These are phyloP conservation scores for Oithona nana DNA, from an alignment of 2,888 invertebrate genomes.

Conservation along the genomic window DNA sequence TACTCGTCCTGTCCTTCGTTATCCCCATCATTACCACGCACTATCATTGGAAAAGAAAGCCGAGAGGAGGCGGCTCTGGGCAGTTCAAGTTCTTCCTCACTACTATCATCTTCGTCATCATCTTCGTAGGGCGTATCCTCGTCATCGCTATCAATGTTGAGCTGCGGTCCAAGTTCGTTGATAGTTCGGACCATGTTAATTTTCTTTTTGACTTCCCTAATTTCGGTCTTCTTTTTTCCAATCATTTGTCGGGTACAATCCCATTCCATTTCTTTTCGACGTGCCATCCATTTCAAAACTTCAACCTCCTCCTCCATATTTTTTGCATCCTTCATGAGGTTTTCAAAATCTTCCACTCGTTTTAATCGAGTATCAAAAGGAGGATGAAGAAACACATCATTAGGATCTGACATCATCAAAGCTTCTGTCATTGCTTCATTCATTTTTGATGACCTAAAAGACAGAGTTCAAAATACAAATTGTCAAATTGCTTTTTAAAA, in stretches of 20 bases:
- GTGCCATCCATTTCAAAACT: conserved; percentile 49
- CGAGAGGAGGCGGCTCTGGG: neutral
- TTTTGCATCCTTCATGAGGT: neutral
- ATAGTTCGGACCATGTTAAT: neutral
- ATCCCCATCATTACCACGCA: neutral
- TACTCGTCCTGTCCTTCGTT: neutral
- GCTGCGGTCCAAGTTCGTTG: neutral
- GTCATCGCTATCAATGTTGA: neutral
- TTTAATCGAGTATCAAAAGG: too few relatives aligned
- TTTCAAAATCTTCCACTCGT: neutral
- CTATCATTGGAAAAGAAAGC: too few relatives aligned
- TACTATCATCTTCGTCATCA: neutral
- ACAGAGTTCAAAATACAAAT: too few relatives aligned
- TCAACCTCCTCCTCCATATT: conserved; percentile 30
- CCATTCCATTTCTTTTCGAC: conserved; percentile 67
- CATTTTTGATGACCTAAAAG: too few relatives aligned
- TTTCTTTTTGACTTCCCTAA: neutral
- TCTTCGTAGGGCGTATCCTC: neutral
- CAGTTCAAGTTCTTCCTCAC: too few relatives aligned
- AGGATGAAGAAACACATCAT: too few relatives aligned
- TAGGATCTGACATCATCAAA: too few relatives aligned
- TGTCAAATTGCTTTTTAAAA: too few relatives aligned
- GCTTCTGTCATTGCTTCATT: too few relatives aligned
- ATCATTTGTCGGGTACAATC: conserved; percentile 29
- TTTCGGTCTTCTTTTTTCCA: neutral